Conservation (phyloP, 2,888 invertebrate species). For the Spisula solida region DNA sequence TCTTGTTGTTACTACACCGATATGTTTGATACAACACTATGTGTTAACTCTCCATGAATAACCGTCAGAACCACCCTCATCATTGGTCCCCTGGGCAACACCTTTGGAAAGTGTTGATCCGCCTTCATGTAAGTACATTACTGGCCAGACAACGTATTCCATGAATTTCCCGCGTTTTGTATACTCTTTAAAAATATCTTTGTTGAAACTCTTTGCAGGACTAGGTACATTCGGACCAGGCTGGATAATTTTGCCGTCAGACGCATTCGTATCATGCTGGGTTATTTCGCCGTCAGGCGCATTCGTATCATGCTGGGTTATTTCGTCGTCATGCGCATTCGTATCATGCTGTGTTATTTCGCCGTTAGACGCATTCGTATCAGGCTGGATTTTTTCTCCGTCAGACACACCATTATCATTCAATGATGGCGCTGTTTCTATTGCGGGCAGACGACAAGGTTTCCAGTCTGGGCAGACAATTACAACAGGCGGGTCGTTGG, state of each 20-base stretch:
- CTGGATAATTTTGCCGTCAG: neutral
- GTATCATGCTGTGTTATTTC: neutral
- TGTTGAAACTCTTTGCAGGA: neutral
- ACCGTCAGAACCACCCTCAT: neutral
- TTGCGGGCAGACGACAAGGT: neutral
- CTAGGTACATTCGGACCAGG: neutral
- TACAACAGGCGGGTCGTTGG: slow-evolving; percentile 35
- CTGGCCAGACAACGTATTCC: slow-evolving; percentile 67
- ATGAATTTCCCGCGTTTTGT: slow-evolving; percentile 31
- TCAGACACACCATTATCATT: neutral
- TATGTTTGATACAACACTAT: too few relatives aligned
- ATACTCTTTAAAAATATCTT: slow-evolving; percentile 33
- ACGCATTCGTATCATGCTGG: neutral
- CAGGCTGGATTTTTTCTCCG: neutral
- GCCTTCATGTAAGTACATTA: slow-evolving; percentile 42
- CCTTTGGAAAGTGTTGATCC: slow-evolving; percentile 61
- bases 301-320: neutral
- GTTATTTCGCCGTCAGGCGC: neutral
- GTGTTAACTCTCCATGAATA: neutral
- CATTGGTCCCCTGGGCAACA: slow-evolving; percentile 49
- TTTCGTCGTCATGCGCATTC: neutral
- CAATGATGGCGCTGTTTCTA: neutral
- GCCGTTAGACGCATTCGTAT: neutral
- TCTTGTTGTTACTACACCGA: too few relatives aligned
- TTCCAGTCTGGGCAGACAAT: slow-evolving; percentile 3